Base-by-base conservation (phyloP, 1,140 invertebrate species). In the Bicyclus anynana region DNA sequence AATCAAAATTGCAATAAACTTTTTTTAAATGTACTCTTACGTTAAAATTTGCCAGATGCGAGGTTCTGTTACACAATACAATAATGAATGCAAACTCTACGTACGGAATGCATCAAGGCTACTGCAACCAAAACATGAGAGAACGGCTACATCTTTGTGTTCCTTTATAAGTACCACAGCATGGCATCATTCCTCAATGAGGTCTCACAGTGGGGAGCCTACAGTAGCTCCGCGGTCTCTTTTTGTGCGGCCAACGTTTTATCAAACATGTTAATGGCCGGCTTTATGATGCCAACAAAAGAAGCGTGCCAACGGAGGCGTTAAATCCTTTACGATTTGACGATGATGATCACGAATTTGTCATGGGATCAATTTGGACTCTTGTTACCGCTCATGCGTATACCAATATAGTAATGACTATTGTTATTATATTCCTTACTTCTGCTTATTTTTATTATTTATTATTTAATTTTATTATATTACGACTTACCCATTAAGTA, bases 291-390 rank as follows among this genome's bases (percentile, higher is more conserved):
- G 53, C 74, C 78, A 84, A 85, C 82, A 85, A 85, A 85, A 83
- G 84, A 75, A 87, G 81, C 76, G 82, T 84, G 84, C 82, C 76
- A 87, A 87, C 81, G 66, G 78, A 87, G 83, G 83, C 84, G 84
- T 87, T 87, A 87, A 87, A 87, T 87, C 84, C 84, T 84, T 86
- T 84, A 84, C 84, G 81, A 87, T 84, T 84, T 82, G 81, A 84
- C 75, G 82, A 80, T 77, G 74, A 82, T 83, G 71, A 74, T 80
- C 70, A 79, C 73, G 74, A 72, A 73, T 85, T 84, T 83, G 80
- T 87, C 82, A 79, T 71, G 69, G 72, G 61, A 71, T 69, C 69
- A 72, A 62, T 71, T 70, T 73, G 33, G 67, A 65, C 53, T 63
- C 67, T 72, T 55, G 61, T 72, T 75, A 72, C 64, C 59, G 62